These are phyloP conservation scores for Carassius carassius DNA, from an alignment of 2,113 vertebrate species.

Conservation along the genomic window DNA sequence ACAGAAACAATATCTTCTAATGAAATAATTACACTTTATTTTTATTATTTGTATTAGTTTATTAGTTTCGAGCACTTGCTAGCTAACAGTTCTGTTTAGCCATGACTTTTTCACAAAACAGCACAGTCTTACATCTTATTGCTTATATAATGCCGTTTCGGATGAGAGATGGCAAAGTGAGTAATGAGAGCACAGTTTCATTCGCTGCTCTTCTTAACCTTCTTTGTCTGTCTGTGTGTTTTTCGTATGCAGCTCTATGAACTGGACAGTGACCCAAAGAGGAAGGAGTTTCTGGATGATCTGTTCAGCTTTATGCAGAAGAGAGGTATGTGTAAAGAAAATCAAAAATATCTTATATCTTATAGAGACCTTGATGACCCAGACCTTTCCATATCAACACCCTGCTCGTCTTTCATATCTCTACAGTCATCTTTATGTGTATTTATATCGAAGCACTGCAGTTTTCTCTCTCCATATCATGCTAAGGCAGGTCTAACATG, in stretches of 20 bases:
- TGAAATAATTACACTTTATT: no score
- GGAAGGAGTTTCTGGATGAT: slow-evolving; percentile 95
- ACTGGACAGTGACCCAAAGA: slow-evolving; percentile 90
- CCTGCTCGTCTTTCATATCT: slow-evolving; percentile 64
- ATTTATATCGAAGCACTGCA: slow-evolving; percentile 64
- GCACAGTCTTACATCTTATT: background rate
- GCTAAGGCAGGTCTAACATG: background rate
- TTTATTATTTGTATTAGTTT: no score
- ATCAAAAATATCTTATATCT: background rate
- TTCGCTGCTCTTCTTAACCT: background rate
- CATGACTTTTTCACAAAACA: background rate
- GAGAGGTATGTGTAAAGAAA: slow-evolving; percentile 78
- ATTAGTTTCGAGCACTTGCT: background rate
- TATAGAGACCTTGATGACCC: background rate
- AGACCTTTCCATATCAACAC: slow-evolving; percentile 41
- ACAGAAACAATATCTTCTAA: no score
- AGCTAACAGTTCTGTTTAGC: background rate
- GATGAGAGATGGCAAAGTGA: background rate
- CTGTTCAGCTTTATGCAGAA: slow-evolving; percentile 99
- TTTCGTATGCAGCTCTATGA: slow-evolving; percentile 86
- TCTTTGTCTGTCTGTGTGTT: slow-evolving; percentile 26
- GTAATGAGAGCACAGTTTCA: background rate
- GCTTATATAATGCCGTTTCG: background rate
- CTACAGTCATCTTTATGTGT: slow-evolving; percentile 65
- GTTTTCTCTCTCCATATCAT: slow-evolving; percentile 53